Conservation (phyloP, 2,888 invertebrate species). For the Ommatoiulus sabulosus region DNA sequence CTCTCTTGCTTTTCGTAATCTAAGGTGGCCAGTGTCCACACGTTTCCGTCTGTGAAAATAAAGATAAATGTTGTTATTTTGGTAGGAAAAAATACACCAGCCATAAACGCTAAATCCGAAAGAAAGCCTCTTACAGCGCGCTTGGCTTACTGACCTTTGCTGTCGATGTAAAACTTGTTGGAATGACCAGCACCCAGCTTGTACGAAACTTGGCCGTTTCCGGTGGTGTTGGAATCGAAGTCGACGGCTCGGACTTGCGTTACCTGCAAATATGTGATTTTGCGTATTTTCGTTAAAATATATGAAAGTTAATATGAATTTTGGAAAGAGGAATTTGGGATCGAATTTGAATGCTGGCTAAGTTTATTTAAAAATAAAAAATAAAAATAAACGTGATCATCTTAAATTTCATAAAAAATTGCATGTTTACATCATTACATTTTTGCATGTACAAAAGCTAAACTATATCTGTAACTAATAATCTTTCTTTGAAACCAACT, state of each 20-base stretch:
- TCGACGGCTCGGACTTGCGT: slow-evolving; percentile 85
- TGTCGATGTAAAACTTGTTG: slow-evolving; percentile 81
- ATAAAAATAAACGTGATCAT: no score
- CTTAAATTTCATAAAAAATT: no score
- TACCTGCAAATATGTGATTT: slow-evolving; percentile 67
- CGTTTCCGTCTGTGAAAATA: slow-evolving; percentile 75
- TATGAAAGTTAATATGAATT: background rate
- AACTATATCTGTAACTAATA: no score
- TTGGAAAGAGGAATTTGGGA: no score
- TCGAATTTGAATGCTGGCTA: no score
- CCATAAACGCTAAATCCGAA: background rate
- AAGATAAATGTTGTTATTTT: background rate
- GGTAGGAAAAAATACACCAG: background rate
- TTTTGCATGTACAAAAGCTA: no score
- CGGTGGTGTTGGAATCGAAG: slow-evolving; percentile 85
- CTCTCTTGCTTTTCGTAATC: slow-evolving; percentile 77
- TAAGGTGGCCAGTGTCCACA: slow-evolving; percentile 79
- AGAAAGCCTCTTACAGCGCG: background rate
- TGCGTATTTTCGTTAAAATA: background rate
- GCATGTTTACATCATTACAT: no score
- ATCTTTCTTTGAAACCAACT: no score
- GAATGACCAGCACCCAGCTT: slow-evolving; percentile 73
- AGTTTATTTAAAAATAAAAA: no score
- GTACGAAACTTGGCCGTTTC: slow-evolving; percentile 86
- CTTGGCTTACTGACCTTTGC: slow-evolving; percentile 70